phyloP scores from a whole-genome alignment of 1,140 invertebrate species.

The Hyposmocoma kahamanoa region DNA sequence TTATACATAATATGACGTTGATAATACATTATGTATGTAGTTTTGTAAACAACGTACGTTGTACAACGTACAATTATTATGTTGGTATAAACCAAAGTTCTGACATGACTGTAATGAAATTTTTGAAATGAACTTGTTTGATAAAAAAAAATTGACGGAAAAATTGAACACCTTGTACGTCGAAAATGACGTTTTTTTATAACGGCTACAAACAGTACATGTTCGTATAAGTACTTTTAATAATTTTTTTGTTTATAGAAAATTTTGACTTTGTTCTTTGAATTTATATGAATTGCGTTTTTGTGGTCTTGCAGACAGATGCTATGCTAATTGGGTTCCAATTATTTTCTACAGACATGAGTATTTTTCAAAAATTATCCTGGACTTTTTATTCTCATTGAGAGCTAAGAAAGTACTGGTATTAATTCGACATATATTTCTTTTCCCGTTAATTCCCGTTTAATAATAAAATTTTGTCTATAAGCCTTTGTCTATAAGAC shows the following conservation, averaged over 20 bases:
- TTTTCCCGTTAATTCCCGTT: too few relatives aligned
- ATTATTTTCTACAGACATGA: too few relatives aligned
- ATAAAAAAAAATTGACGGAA: conserved; percentile 2
- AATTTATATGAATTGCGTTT: conserved; percentile 62
- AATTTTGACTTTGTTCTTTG: conserved; percentile 47
- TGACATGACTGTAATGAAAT: conserved; percentile 34
- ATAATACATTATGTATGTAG: conserved; percentile 18
- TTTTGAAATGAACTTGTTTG: conserved; percentile 52
- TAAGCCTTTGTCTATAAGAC: too few relatives aligned
- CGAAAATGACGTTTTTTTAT: conserved; percentile 1
- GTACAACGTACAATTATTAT: conserved; percentile 7
- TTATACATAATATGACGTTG: conserved; percentile 14
- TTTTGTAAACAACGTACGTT: conserved; percentile 20
- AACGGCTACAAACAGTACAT: conserved; percentile 7
- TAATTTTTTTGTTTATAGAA: conserved; percentile 44
- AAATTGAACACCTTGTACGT: background rate
- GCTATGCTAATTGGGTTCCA: too few relatives aligned
- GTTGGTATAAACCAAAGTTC: conserved; percentile 24
- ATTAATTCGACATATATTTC: background rate
- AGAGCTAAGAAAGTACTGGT: too few relatives aligned
- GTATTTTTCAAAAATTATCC: too few relatives aligned
- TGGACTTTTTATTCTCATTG: too few relatives aligned
- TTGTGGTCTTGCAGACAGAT: conserved; percentile 41
- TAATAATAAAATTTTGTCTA: too few relatives aligned
- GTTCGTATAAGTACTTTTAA: too few relatives aligned